These are phyloP conservation scores for Chaitophorus viminalis DNA, from an alignment of 2,888 invertebrate species.

Conservation along the genomic window DNA sequence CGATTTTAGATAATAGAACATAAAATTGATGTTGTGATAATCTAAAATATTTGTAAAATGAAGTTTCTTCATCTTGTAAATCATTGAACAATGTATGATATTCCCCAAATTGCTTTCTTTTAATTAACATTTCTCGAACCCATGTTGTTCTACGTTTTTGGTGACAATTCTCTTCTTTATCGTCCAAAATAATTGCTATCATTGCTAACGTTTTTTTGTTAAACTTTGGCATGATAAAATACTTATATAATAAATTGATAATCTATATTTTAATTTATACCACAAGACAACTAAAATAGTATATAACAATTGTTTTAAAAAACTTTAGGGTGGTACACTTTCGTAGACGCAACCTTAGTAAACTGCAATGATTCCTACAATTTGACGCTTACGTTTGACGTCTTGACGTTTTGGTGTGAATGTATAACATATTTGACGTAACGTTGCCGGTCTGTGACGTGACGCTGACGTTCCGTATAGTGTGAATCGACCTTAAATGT, in stretches of 20 bases:
- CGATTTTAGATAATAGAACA: no score
- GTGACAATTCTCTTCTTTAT: conserved; percentile 14
- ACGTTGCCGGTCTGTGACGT: no score
- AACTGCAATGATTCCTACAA: conserved; percentile 24
- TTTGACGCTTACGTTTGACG: no score
- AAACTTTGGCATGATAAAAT: no score
- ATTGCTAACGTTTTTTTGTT: conserved; percentile 24
- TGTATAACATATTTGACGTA: conserved; percentile 9
- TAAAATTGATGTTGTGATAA: no score
- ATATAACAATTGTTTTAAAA: conserved; percentile 9
- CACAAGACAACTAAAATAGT: conserved; percentile 12
- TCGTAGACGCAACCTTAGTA: conserved; percentile 14
- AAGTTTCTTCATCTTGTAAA: no score
- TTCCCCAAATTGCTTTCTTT: no score
- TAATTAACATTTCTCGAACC: no score
- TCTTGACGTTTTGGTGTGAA: conserved; percentile 12
- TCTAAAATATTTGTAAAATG: no score
- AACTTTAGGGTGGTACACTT: conserved; percentile 19
- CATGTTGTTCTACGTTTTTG: conserved; percentile 20
- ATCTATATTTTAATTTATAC: conserved; percentile 8
- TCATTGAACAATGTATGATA: no score
- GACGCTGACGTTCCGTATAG: conserved; percentile 15
- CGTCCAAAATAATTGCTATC: conserved; percentile 21
- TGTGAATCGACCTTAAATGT: not conserved
- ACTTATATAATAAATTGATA: conserved; percentile 12